phyloP scores from a whole-genome alignment of 2,113 vertebrate species.

The Caranx melampygus region DNA sequence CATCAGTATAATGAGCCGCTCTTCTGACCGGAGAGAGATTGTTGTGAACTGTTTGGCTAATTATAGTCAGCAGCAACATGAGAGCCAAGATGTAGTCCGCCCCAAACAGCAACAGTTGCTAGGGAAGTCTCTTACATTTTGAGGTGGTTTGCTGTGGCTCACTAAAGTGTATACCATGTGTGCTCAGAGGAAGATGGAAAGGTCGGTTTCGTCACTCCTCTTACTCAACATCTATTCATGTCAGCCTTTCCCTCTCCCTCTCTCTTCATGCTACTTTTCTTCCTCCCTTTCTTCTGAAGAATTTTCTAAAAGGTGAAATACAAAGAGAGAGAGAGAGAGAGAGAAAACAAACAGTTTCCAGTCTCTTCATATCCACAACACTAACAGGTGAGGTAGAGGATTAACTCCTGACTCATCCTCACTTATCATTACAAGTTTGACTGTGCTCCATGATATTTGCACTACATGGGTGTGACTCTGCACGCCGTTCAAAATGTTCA shows the following conservation, averaged over 20 bases:
- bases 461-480: constrained; percentile 39
- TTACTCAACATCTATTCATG: neutral
- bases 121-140: constrained; percentile 55
- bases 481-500: neutral
- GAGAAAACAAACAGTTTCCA: neutral
- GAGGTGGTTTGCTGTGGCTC: neutral
- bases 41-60: constrained; percentile 61
- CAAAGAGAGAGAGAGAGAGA: neutral
- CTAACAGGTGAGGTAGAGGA: neutral
- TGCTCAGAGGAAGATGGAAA: constrained; percentile 18
- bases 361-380: neutral
- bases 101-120: constrained; percentile 75
- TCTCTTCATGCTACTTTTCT: neutral
- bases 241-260: neutral
- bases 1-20: constrained; percentile 48
- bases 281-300: neutral
- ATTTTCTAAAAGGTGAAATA: neutral
- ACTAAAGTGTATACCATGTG: neutral
- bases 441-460: neutral
- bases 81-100: constrained; percentile 48
- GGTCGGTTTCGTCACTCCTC: neutral
- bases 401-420: constrained; percentile 41
- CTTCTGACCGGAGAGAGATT: constrained; percentile 49
- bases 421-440: constrained; percentile 23
- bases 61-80: constrained; percentile 72